Conservation (phyloP, 2,113 vertebrate species). For the Heptranchias perlo region DNA sequence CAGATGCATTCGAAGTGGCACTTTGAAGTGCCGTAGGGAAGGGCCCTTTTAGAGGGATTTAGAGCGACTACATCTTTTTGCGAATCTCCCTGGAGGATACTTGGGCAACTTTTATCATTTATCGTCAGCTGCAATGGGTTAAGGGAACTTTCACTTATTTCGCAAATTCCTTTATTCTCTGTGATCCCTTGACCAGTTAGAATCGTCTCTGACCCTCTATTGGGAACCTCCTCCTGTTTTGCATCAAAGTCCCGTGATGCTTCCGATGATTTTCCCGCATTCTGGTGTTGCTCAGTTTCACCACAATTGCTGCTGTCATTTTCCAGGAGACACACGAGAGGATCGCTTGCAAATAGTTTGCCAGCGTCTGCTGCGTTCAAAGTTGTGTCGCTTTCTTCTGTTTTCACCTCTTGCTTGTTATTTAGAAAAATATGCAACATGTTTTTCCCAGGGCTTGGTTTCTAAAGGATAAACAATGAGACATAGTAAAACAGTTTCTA, state of each 20-base stretch:
- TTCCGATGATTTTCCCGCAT: not conserved
- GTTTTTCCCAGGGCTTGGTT: not conserved
- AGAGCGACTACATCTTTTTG: constrained; percentile 41
- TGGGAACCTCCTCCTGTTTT: not conserved
- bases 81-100: constrained; percentile 39
- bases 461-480: not conserved
- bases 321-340: not conserved
- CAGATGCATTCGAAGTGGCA: constrained; percentile 96
- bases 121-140: not conserved
- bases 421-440: not conserved
- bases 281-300: not conserved
- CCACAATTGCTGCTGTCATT: not conserved
- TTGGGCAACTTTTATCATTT: constrained; percentile 38
- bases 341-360: not conserved
- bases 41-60: constrained; percentile 49
- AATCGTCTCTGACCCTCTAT: not conserved
- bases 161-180: not conserved
- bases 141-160: not conserved
- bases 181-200: not conserved
- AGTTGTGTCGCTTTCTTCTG: not conserved
- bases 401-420: not conserved
- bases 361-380: not conserved
- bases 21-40: constrained; percentile 70
- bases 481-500: not conserved
- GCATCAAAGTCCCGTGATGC: not conserved